phyloP scores from a whole-genome alignment of 2,113 vertebrate genomes.

The Haemorhous mexicanus region DNA sequence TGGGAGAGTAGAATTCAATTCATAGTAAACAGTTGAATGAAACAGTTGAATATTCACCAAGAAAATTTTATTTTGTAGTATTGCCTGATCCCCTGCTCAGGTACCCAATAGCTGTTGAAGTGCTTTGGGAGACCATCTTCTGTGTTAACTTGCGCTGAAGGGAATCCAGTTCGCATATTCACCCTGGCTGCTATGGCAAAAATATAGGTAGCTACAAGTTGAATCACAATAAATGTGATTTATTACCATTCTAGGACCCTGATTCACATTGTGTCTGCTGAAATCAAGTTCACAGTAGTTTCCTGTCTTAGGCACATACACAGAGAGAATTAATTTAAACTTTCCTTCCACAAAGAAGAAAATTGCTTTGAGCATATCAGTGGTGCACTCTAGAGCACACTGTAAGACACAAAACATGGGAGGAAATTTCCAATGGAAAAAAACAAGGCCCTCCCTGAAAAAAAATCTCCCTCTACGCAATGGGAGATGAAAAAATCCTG shows the following conservation, averaged over 20 bases:
- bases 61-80: neutral
- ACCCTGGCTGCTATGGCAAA: neutral
- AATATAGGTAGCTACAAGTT: neutral
- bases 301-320: neutral
- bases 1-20: neutral
- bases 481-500: fast-evolving
- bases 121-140: neutral
- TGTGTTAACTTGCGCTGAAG: neutral
- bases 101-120: neutral
- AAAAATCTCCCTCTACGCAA: fast-evolving
- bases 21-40: neutral
- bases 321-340: neutral
- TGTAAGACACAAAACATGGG: neutral
- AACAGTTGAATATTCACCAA: neutral
- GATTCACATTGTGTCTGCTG: neutral
- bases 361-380: neutral
- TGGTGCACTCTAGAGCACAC: fast-evolving
- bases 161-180: neutral
- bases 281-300: neutral
- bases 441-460: fast-evolving
- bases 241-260: neutral
- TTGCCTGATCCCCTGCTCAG: neutral
- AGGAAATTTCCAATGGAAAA: neutral
- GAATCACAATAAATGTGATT: neutral
- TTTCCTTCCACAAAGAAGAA: neutral